Evolutionary conservation across 1,140 invertebrate species (phyloP), one percentile per base, ranked within the genome.

Genomic region (Zelostemma sp.): DNA sequence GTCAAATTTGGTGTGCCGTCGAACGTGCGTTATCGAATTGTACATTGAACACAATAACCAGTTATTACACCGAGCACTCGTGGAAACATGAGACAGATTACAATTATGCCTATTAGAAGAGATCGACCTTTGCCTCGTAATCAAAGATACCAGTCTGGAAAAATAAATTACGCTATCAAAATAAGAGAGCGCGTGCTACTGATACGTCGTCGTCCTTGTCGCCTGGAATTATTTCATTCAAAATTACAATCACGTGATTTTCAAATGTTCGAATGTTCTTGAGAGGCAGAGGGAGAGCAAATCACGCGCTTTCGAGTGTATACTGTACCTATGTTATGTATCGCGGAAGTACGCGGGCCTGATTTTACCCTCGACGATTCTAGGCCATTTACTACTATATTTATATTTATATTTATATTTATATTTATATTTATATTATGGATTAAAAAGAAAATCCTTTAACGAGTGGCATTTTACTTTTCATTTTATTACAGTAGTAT

Each of bases 41-140:
- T 62, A 49, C 43, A 57, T 64, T 61, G 56, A 48, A 64, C 60
- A 51, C 58, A 68, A 62, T 63, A 60, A 47, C 38, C 54, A 46
- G 49, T 51, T 57, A 67, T 66, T 55, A 25, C 21, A 21, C 54
- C 49, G 56, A 57, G 67, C 71, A 68, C 75, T 72, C 68, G 71
- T 75, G 72, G 67, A 76, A 79, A 82, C 78, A 80, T 79, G 75
- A 78, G 75, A 76, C 75, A 62, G 77, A 72, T 76, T 71, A 72
- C 75, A 66, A 75, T 80, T 72, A 80, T 80, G 76, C 74, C 56
- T 55, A 74, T 73, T 75, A 59, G 59, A 63, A 55, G 71, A 58
- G 59, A 58, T 48, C 75, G 79, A 80, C 82, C 82, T 83, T 84
- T 82, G 79, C 75, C 77, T 81, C 70, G 57, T 57, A 65, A 64